Base-by-base conservation (phyloP, 37 sponge, comb jelly and placozoan species). In the Mnemiopsis leidyi region DNA sequence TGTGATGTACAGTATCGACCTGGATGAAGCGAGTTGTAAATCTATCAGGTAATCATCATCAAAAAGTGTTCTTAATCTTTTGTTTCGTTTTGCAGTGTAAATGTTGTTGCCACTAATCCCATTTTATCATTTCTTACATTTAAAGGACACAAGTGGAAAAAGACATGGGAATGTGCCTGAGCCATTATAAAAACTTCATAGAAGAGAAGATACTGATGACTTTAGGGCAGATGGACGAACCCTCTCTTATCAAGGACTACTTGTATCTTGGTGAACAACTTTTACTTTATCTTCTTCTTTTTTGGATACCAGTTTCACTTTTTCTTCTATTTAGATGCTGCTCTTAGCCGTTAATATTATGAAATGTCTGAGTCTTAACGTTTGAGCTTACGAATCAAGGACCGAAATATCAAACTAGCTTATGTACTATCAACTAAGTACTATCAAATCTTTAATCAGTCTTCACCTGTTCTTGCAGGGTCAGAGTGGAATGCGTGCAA, bases 181-280 rank as follows among this genome's bases (percentile, higher is more conserved):
- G 7, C 16, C 90, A 85, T 26, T n/a, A 40, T 29, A 85, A 85
- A 25, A 26, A 28, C 0, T 85, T 85, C 23, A 85, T 85, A n/a
- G 90, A 85, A 39, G 90, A 85, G 90, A 85, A 85, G 29, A 40
- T 85, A 18, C 90, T 85, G 61, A 40, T 85, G 40, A 85, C 90
- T 1, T 28, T 85, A 0, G 90, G 90, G 9, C 90, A 85, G 90
- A 85, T 85, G 90, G 90, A 85, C 61, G 61, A 85, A 26, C 90
- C 90, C 28, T 85, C 90, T 9, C 90, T 85, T 2, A 85, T 85
- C 48, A 85, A 85, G 48, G 90, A 85, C 30, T 85, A 85, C 90
- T 61, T 85, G 0, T 85, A 85, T 29, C 90, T 85, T 21, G 90
- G 90, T 85, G 39, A n/a, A n/a, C n/a, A n/a, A n/a, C n/a, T n/a